Base-by-base conservation (phyloP, 2,113 vertebrate genomes). In the Clarias magur region DNA sequence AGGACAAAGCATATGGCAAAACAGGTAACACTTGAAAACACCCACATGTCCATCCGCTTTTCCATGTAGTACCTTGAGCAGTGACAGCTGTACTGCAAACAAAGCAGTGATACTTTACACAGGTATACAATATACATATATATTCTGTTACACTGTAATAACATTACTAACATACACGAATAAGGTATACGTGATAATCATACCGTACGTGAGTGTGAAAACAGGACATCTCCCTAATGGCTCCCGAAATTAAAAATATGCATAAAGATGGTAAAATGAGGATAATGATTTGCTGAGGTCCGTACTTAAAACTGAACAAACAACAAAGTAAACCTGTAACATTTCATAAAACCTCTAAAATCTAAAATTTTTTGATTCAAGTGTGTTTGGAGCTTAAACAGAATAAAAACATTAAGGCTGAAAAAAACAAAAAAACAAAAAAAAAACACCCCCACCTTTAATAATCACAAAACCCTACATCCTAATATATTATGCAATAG, bases 151-250 rank as follows among this genome's bases (percentile, higher is more conserved):
- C 11, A 48, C 5, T n/a, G 7, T 38, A 56, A 21, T 0, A 57
- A 30, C 30, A 67, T 19, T 12, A 72, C 19, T 80, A 87, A 72
- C 80, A 88, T 53, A 56, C 70, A 88, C 48, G 91, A 85, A 86
- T 73, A 93, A 91, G 90, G 92, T 92, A 93, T 91, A 8, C 57
- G 72, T 25, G 7, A 76, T 83, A 38, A 62, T 48, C 7, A 72
- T 62, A 80, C 62, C 84, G 83, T 82, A 67, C 57, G 4, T 60
- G 42, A 15, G 21, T 21, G 19, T 34, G 16, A 3, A 17, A 27
- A 87, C 38, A 15, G 42, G 53, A 42, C 25, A 25, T 38, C 25
- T 3, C 27, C 25, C 25, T 19, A 54, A 79, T 2, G 8, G 34
- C 17, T 54, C 19, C 34, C 23, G 30, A 27, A 59, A 17, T 21